A percentile compares a stretch with the other conserved stretches of the same genome.
phyloP scores from a whole-genome alignment of 2,888 invertebrate species.

The Drosophila meridiana region DNA sequence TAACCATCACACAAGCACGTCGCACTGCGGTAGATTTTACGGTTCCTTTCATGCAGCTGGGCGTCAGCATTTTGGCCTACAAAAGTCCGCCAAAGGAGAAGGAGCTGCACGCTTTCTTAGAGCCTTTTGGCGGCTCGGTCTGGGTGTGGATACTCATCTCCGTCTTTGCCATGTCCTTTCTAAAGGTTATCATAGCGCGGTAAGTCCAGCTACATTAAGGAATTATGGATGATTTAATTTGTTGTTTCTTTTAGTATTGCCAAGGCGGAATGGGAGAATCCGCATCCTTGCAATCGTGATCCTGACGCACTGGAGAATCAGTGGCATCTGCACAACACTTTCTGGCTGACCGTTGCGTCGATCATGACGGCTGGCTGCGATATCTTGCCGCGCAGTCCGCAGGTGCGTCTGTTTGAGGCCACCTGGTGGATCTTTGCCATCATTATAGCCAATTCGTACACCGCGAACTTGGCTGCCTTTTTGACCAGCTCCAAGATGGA shows the following conservation, averaged over 20 bases:
- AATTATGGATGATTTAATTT: background rate
- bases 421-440: slow-evolving; percentile 94
- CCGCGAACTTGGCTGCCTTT: slow-evolving; percentile 97
- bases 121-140: slow-evolving; percentile 93
- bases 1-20: slow-evolving; percentile 97
- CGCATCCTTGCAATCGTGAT: slow-evolving; percentile 95
- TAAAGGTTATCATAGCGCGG: slow-evolving; percentile 93
- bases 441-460: slow-evolving; percentile 94
- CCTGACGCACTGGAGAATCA: slow-evolving; percentile 95
- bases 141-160: slow-evolving; percentile 96
- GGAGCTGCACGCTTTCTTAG: slow-evolving; percentile 93
- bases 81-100: slow-evolving; percentile 90
- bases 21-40: slow-evolving; percentile 96
- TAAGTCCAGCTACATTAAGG: slow-evolving; percentile 75
- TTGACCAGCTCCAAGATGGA: slow-evolving; percentile 95
- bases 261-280: slow-evolving; percentile 97
- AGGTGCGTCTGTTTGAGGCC: slow-evolving; percentile 91
- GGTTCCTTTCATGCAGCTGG: slow-evolving; percentile 98
- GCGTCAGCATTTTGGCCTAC: slow-evolving; percentile 94
- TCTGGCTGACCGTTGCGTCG: slow-evolving; percentile 97
- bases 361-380: slow-evolving; percentile 98
- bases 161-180: slow-evolving; percentile 92
- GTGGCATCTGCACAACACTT: slow-evolving; percentile 94
- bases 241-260: slow-evolving; percentile 86
- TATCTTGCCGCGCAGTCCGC: slow-evolving; percentile 93